Evolutionary conservation across 1,140 invertebrate species (phyloP), one percentile per base, ranked within the genome.

Genomic region (Antheraea pernyi): DNA sequence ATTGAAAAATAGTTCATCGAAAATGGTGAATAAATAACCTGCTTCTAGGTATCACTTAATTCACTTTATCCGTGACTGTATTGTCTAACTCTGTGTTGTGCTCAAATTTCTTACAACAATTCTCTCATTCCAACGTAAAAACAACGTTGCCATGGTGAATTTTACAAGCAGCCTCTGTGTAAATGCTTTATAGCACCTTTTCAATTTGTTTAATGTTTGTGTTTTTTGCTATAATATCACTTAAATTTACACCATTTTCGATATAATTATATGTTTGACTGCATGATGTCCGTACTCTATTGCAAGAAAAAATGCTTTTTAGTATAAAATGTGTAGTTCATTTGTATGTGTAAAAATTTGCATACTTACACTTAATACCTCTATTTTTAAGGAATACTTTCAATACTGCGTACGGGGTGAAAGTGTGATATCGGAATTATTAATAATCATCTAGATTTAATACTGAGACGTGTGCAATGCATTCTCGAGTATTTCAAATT

Each of bases 181-280:
- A 16, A 53, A 53, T 53, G 60, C 19, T 61, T 61, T 18, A 9
- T n/a, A 22, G 22, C 22, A 60, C n/a, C 7, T n/a, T 61, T 8
- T n/a, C 19, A 61, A 13, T 36, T 22, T 60, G 59, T 30, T 42
- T 42, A 42, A 53, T 16, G 6, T 53, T 53, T 53, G 10, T 53
- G 46, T 53, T 53, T 53, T 13, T 13, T 16, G 11, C 46, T 16
- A n/a, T 11, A 59, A 65, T 70, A 75, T 82, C 68, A 83, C 77
- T 75, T 65, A 75, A 78, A 79, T 80, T 79, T 78, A 85, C 87
- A 88, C 86, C 86, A 88, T 89, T 91, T 86, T 91, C 85, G 82
- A 89, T 86, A 86, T 53, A 36, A 61, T 71, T 76, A 72, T 63
- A 65, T 85, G 63, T 83, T 84, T 82, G 76, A 76, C 36, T 82